Percentiles rank a stretch among this genome's conserved stretches.
These are phyloP conservation scores for Pachypsylla venusta DNA, from an alignment of 1,140 invertebrate species.

Conservation along the genomic window DNA sequence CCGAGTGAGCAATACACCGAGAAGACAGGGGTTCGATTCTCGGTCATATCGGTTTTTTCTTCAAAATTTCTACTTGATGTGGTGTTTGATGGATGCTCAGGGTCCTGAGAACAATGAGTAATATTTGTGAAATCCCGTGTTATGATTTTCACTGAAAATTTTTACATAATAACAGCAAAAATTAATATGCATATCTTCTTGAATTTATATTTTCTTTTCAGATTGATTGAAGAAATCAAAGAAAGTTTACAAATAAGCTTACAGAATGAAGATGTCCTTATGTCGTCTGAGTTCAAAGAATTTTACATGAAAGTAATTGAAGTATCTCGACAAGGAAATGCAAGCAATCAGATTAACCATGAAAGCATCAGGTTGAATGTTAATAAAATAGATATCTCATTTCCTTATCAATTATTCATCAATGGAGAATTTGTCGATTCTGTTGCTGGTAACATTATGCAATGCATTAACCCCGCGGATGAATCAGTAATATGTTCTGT, in stretches of 20 bases:
- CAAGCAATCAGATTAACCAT: conserved; percentile 40
- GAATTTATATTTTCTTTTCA: conserved; percentile 28
- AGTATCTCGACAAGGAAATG: conserved; percentile 43
- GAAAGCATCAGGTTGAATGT: conserved; percentile 55
- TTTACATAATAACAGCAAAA: too few species aligned
- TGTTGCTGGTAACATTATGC: conserved; percentile 42
- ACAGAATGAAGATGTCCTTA: conserved; percentile 82
- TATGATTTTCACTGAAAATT: background rate
- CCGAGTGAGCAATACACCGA: too few species aligned
- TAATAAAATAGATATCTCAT: conserved; percentile 71
- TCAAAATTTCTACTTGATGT: too few species aligned
- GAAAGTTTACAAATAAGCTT: conserved; percentile 58
- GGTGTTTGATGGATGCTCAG: too few species aligned
- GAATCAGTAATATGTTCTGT: conserved; percentile 63
- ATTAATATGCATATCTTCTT: too few species aligned
- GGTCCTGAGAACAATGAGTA: too few species aligned
- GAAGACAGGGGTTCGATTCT: too few species aligned
- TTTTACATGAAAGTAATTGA: conserved; percentile 52
- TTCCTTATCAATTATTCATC: conserved; percentile 81
- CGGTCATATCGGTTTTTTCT: too few species aligned
- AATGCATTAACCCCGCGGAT: conserved; percentile 70
- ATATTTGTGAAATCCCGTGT: background rate
- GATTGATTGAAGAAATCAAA: conserved; percentile 84
- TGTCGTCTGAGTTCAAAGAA: conserved; percentile 76
- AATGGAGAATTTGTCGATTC: conserved; percentile 78